A percentile compares a stretch with the other conserved stretches of the same genome.
These are phyloP conservation scores for Anastrepha ludens DNA, from an alignment of 1,140 invertebrate species.

Conservation along the genomic window DNA sequence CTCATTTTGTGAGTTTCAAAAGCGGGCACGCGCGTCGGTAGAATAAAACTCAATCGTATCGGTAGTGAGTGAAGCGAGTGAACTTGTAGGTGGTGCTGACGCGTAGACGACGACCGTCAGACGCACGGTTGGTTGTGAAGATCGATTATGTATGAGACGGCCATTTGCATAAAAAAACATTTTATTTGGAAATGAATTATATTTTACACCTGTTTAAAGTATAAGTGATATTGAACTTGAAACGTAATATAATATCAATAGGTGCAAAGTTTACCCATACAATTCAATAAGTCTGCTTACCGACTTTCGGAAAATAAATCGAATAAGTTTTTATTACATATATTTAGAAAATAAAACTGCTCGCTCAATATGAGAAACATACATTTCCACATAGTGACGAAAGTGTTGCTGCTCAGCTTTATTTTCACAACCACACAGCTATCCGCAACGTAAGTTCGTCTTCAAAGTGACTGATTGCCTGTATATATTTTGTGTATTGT, in stretches of 20 bases:
- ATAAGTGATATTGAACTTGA: conserved; percentile 46
- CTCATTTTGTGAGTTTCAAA: background rate
- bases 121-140: background rate
- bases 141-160: background rate
- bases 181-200: too few relatives aligned
- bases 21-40: background rate
- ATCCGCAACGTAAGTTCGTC: conserved; percentile 28
- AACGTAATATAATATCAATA: background rate
- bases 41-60: conserved; percentile 19
- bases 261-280: too few relatives aligned
- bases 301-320: too few relatives aligned
- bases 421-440: conserved; percentile 33
- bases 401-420: conserved; percentile 48
- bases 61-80: background rate
- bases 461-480: background rate
- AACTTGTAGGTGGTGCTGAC: background rate
- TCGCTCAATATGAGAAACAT: conserved; percentile 9
- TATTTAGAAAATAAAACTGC: background rate
- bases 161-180: background rate
- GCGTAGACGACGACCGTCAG: background rate
- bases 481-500: too few relatives aligned
- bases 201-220: conserved; percentile 33
- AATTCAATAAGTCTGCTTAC: too few relatives aligned
- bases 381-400: conserved; percentile 33
- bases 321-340: background rate